A percentile compares a stretch with the other conserved stretches of the same genome.
Evolutionary conservation across 1,140 invertebrate species (phyloP).

Genomic region (Hypsibius dujardini): DNA sequence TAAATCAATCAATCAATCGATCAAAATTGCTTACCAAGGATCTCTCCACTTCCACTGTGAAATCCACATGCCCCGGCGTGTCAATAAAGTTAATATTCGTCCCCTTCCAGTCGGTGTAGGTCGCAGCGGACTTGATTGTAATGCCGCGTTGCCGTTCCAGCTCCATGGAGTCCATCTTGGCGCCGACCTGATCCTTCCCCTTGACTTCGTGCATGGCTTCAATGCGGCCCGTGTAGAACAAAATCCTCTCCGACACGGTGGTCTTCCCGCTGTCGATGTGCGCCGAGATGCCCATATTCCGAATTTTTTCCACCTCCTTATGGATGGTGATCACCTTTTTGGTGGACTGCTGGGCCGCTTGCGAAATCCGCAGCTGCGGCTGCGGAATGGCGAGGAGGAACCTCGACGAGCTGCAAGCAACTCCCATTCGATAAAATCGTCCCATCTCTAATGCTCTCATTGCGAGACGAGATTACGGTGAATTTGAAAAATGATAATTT

Average conservation of each 20-base stretch:
- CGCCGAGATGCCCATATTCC: slow-evolving; percentile 97
- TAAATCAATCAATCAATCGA: too few species aligned
- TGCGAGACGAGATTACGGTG: too few species aligned
- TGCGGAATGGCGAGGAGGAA: too few species aligned
- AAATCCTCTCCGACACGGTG: slow-evolving; percentile 87
- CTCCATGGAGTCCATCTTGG: slow-evolving; percentile 99
- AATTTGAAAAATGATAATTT: too few species aligned
- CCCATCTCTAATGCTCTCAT: too few species aligned
- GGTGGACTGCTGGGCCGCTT: too few species aligned
- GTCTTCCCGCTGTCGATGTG: slow-evolving; percentile 99
- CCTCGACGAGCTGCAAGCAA: too few species aligned
- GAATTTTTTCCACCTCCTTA: slow-evolving; percentile 50
- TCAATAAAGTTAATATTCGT: slow-evolving; percentile 98
- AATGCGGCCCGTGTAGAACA: slow-evolving; percentile 93
- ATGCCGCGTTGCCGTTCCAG: slow-evolving; percentile 91
- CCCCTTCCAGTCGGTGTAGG: slow-evolving; percentile 90
- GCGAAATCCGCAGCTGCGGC: too few species aligned
- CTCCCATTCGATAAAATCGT: too few species aligned
- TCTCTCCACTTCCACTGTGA: slow-evolving; percentile 95
- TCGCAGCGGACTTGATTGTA: slow-evolving; percentile 96
- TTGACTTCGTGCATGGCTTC: slow-evolving; percentile 90
- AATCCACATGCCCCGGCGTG: slow-evolving; percentile 96
- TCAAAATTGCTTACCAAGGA: too few species aligned
- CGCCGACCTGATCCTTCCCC: slow-evolving; percentile 96
- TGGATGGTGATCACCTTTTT: slow-evolving; percentile 13